phyloP scores from a whole-genome alignment of 1,140 invertebrate genomes.

The Cydia splendana region DNA sequence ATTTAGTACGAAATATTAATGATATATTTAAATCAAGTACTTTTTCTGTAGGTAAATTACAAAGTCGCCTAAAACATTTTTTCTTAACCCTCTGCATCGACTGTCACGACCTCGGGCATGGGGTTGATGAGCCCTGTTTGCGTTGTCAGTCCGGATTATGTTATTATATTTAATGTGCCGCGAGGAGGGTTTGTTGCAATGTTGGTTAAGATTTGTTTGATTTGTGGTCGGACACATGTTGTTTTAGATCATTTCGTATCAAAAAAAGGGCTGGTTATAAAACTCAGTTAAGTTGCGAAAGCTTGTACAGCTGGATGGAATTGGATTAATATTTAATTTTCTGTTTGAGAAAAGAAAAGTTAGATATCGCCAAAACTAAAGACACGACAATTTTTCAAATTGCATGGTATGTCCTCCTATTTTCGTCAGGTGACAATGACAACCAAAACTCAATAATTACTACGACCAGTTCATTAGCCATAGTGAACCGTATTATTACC shows the following conservation, averaged over 20 bases:
- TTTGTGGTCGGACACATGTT: slow-evolving; percentile 5
- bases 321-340: too few relatives aligned
- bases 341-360: too few relatives aligned
- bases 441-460: too few relatives aligned
- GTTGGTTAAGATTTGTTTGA: slow-evolving; percentile 21
- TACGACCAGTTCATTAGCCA: too few relatives aligned
- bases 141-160: slow-evolving; percentile 24
- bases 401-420: too few relatives aligned
- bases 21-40: too few relatives aligned
- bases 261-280: neutral
- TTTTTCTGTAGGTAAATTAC: neutral
- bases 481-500: too few relatives aligned
- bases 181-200: slow-evolving; percentile 1
- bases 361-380: too few relatives aligned
- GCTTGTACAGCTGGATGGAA: neutral
- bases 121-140: slow-evolving; percentile 7
- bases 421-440: too few relatives aligned
- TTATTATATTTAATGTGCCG: slow-evolving; percentile 27
- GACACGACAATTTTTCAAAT: too few relatives aligned
- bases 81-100: slow-evolving; percentile 4
- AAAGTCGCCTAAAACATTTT: neutral
- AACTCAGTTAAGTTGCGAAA: neutral
- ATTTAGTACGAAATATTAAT: too few relatives aligned
- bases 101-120: neutral
- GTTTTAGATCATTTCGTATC: neutral